These are phyloP conservation scores for Leptopilina clavipes DNA, from an alignment of 1,140 invertebrate species.

Conservation along the genomic window DNA sequence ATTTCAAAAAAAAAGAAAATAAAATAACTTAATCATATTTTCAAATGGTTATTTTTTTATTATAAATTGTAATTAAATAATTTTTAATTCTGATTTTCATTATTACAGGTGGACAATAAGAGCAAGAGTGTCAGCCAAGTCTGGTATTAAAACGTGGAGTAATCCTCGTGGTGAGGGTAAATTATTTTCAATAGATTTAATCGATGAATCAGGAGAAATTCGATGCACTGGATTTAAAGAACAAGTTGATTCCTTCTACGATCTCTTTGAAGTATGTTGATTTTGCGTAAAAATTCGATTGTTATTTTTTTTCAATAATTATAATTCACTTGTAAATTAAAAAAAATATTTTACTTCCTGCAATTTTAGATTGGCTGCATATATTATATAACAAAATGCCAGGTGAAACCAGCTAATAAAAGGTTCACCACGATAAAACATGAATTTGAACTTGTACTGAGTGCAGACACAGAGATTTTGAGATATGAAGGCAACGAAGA, in stretches of 20 bases:
- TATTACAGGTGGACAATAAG: slow-evolving; percentile 87
- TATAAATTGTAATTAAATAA: not conserved
- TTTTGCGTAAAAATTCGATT: not conserved
- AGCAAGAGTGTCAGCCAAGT: slow-evolving; percentile 88
- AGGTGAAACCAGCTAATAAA: slow-evolving; percentile 92
- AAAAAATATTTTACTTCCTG: not conserved
- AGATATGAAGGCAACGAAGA: not conserved
- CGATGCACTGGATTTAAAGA: slow-evolving; percentile 91
- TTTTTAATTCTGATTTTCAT: not conserved
- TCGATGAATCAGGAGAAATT: slow-evolving; percentile 94
- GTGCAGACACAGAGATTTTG: slow-evolving; percentile 42
- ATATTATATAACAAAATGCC: slow-evolving; percentile 87
- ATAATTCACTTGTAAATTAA: not conserved
- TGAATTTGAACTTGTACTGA: slow-evolving; percentile 95
- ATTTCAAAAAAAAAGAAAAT: not conserved
- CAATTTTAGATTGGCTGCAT: slow-evolving; percentile 81
- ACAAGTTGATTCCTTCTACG: slow-evolving; percentile 89
- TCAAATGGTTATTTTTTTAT: too few species aligned
- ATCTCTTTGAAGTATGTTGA: slow-evolving; percentile 84
- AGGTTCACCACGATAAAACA: slow-evolving; percentile 87
- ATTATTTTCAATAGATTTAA: slow-evolving; percentile 90
- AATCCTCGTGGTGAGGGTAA: slow-evolving; percentile 92
- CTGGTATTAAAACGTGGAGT: slow-evolving; percentile 85
- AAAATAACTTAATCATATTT: not conserved
- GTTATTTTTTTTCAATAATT: slow-evolving; percentile 56